phyloP scores from a whole-genome alignment of 1,140 invertebrate species.

The Batillaria attramentaria region DNA sequence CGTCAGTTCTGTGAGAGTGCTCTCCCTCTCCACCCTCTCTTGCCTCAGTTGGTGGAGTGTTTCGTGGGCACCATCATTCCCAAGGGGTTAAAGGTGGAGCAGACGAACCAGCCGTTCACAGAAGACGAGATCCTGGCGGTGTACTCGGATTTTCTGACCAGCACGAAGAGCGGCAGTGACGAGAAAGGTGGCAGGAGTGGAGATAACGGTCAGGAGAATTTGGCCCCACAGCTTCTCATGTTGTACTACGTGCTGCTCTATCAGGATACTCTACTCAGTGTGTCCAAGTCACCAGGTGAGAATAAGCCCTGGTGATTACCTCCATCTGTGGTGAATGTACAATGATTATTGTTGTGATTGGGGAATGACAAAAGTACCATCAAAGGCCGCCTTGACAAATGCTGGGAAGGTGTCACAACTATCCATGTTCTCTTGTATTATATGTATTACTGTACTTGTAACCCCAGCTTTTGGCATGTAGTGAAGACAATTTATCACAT shows the following conservation, averaged over 20 bases:
- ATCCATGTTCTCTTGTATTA: too few relatives aligned
- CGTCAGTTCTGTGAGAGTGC: slow-evolving; percentile 89
- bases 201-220: slow-evolving; percentile 61
- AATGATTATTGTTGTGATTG: too few relatives aligned
- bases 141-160: slow-evolving; percentile 65
- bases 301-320: too few relatives aligned
- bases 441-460: too few relatives aligned
- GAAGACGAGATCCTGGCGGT: slow-evolving; percentile 91
- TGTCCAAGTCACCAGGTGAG: slow-evolving; percentile 30
- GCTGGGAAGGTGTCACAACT: too few relatives aligned
- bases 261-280: slow-evolving; percentile 87
- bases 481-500: too few relatives aligned
- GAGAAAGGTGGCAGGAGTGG: not conserved
- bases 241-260: slow-evolving; percentile 95
- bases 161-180: slow-evolving; percentile 51
- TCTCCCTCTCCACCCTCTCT: slow-evolving; percentile 91
- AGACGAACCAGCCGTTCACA: slow-evolving; percentile 91
- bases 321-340: too few relatives aligned
- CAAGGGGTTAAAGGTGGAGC: slow-evolving; percentile 76
- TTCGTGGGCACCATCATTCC: slow-evolving; percentile 95
- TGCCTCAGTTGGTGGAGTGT: slow-evolving; percentile 94
- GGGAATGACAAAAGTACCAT: too few relatives aligned
- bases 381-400: too few relatives aligned
- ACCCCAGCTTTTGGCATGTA: too few relatives aligned
- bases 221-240: slow-evolving; percentile 90